Base-by-base conservation (phyloP, 2,888 invertebrate genomes). In the Oscheius sp. region DNA sequence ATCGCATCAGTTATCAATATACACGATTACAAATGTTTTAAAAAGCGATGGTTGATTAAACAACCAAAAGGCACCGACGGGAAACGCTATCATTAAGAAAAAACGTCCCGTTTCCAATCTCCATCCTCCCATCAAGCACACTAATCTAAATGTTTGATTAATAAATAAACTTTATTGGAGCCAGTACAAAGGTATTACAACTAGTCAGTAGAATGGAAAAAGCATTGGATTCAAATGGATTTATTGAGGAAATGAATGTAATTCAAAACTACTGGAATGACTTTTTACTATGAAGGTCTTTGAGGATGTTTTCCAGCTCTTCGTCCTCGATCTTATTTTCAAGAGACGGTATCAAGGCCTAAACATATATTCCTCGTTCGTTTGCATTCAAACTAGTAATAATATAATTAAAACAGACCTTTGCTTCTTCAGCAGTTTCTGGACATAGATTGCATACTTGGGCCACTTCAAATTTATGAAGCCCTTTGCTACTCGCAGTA, bases 251-350 rank as follows among this genome's bases (percentile, higher is more conserved):
- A 49, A 43, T 3, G 49, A 49, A 49, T 7, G 49, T 18, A n/a
- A 18, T 16, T n/a, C n/a, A 13, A 7, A 49, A 23, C 23, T 73
- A 88, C 75, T 99, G 98, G 89, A 99, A 94, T 90, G 97, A 97
- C 88, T 96, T 92, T 89, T 99, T 98, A 0, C 96, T 96, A 90
- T 97, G 96, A 89, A 99, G 96, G 89, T 99, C 98, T 89, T 99
- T 98, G 75, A 99, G 91, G 84, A 98, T 93, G 88, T 95, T 94
- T 84, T 96, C 92, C n/a, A 99, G 91, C 90, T 98, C 98, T 89
- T 98, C 98, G 89, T 99, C 98, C 90, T 97, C 96, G 90, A 98
- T 94, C 85, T 98, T 92, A 49, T 96, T 96, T 90, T 98, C 98
- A 78, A 99, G 90, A 0, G 82, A 83, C 16, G 83, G 83, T 9